Conservation (phyloP, 1,140 invertebrate species). For the Zaprionus ghesquierei region DNA sequence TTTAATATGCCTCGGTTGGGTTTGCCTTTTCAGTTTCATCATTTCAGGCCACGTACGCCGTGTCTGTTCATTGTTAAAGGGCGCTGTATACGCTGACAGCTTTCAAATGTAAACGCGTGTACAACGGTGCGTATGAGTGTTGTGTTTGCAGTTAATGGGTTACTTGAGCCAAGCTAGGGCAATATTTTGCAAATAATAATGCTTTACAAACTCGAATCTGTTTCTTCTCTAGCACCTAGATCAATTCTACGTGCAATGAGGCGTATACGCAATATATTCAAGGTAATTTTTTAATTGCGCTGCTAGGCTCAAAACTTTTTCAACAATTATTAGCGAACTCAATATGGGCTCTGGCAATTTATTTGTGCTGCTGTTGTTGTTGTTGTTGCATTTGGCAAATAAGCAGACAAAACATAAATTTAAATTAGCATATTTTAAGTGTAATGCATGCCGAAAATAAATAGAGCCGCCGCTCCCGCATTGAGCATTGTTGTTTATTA, state of each 20-base stretch:
- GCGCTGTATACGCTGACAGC: conserved; percentile 65
- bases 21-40: conserved; percentile 13
- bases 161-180: neutral
- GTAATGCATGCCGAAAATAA: conserved; percentile 70
- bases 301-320: neutral
- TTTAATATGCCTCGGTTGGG: neutral
- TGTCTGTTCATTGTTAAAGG: conserved; percentile 69
- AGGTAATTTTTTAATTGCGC: neutral
- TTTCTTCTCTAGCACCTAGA: too few relatives aligned
- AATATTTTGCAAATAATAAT: too few relatives aligned
- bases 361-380: neutral
- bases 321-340: neutral
- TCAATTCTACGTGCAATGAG: neutral
- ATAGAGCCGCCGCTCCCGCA: conserved; percentile 19
- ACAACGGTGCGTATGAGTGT: conserved; percentile 8
- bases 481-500: conserved; percentile 55
- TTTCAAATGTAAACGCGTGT: conserved; percentile 53
- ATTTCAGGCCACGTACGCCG: conserved; percentile 66
- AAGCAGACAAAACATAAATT: conserved; percentile 59
- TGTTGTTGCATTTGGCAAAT: neutral
- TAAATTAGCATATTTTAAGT: conserved; percentile 75
- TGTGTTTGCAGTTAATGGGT: neutral
- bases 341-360: neutral
- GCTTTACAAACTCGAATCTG: too few relatives aligned
- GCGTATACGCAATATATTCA: neutral